Evolutionary conservation across 2,113 vertebrate genomes (phyloP).

Genomic region (Holacanthus passer): DNA sequence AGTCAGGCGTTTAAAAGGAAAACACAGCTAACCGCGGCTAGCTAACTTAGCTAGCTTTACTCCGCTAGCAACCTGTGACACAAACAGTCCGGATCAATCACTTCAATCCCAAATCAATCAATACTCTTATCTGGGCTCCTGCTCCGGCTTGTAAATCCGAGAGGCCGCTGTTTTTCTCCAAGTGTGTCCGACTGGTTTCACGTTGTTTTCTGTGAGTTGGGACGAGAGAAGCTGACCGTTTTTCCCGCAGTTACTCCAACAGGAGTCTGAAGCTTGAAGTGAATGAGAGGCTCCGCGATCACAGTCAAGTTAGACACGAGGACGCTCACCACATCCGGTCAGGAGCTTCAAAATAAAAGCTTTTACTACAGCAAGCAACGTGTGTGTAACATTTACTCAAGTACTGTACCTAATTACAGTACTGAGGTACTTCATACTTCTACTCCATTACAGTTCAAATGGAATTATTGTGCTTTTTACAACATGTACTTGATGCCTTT

Average conservation of each 20-base stretch:
- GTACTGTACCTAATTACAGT: not conserved
- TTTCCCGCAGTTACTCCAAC: conserved; percentile 13
- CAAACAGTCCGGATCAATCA: conserved; percentile 25
- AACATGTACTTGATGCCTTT: too few species aligned
- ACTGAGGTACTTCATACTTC: not conserved
- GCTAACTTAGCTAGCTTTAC: conserved; percentile 61
- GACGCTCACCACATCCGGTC: not conserved
- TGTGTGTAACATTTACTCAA: too few species aligned
- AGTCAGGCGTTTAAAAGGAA: not conserved
- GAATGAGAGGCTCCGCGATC: conserved; percentile 16
- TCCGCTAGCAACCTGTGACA: conserved; percentile 74
- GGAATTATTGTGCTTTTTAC: too few species aligned
- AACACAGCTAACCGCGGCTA: conserved; percentile 37
- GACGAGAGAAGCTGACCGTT: conserved; percentile 1
- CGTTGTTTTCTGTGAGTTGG: conserved; percentile 31
- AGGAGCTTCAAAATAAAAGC: conserved; percentile 38
- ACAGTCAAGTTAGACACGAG: not conserved
- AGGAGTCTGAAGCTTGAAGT: conserved; percentile 50
- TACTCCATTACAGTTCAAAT: too few species aligned
- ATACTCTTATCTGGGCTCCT: not conserved
- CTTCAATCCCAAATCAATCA: not conserved
- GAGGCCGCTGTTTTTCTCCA: not conserved
- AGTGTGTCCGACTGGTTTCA: not conserved
- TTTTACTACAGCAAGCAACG: accelerated
- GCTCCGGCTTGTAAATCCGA: not conserved